These are phyloP conservation scores for Hippocampus kuda DNA, from an alignment of 2,797 vertebrate genomes.

Conservation along the genomic window DNA sequence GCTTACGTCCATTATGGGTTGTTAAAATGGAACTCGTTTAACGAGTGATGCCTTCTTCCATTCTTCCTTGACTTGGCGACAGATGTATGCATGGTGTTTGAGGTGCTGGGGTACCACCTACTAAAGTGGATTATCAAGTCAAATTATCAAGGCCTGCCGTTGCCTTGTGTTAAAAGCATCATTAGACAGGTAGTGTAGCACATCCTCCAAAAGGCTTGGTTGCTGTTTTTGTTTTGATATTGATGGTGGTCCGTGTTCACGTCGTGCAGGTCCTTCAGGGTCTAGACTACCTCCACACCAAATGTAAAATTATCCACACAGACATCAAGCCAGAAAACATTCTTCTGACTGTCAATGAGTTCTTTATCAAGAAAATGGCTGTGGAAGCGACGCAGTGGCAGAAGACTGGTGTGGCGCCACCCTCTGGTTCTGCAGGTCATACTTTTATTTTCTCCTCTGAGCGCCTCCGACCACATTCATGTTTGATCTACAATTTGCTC, in stretches of 20 bases:
- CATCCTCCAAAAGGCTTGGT: neutral
- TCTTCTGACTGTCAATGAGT: conserved; percentile 84
- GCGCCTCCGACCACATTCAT: neutral
- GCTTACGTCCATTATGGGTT: neutral
- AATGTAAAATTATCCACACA: conserved; percentile 96
- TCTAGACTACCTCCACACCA: conserved; percentile 90
- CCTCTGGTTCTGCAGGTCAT: conserved; percentile 90
- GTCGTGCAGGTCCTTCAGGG: conserved; percentile 84
- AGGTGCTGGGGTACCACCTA: conserved; percentile 93
- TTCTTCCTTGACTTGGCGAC: conserved; percentile 65
- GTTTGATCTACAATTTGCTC: conserved; percentile 15
- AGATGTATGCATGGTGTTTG: conserved; percentile 99
- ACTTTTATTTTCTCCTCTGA: conserved; percentile 6
- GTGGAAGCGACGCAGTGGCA: conserved; percentile 96
- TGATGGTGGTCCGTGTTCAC: neutral
- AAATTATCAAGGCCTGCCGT: conserved; percentile 92
- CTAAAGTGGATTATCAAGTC: conserved; percentile 99
- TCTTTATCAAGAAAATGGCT: conserved; percentile 88
- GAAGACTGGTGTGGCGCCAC: conserved; percentile 81
- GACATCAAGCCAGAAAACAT: conserved; percentile 99
- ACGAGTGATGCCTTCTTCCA: neutral
- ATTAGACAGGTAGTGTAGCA: conserved; percentile 76
- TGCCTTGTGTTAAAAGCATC: conserved; percentile 90
- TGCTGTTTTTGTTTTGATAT: neutral
- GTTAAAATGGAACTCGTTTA: neutral